Evolutionary conservation across 2,888 invertebrate species (phyloP).

Genomic region (Carterocephalus palaemon): DNA sequence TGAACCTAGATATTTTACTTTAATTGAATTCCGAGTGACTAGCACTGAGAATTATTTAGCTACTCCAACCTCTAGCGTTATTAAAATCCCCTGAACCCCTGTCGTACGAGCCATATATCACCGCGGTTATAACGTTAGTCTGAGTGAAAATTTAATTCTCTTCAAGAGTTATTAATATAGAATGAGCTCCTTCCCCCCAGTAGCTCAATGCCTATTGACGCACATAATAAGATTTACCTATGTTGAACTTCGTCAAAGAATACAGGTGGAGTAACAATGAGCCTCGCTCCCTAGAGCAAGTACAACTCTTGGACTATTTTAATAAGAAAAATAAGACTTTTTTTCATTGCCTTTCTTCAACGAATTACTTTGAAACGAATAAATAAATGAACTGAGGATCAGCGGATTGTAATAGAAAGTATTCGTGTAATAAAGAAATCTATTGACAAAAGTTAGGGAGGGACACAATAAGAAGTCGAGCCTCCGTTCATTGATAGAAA

Average conservation of each 20-base stretch:
- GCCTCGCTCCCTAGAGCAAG: constrained; percentile 48
- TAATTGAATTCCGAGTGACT: not conserved
- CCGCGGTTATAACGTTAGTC: constrained; percentile 12
- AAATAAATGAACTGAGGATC: constrained; percentile 70
- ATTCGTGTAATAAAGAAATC: constrained; percentile 69
- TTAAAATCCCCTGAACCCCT: constrained; percentile 6
- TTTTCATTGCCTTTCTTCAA: constrained; percentile 51
- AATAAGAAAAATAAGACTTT: constrained; percentile 63
- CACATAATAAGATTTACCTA: constrained; percentile 71
- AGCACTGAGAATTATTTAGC: not conserved
- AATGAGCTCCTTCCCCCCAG: constrained; percentile 58
- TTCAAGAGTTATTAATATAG: constrained; percentile 55
- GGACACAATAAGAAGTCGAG: constrained; percentile 59
- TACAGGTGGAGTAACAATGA: constrained; percentile 72
- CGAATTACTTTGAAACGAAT: constrained; percentile 71
- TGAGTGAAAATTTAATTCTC: constrained; percentile 32
- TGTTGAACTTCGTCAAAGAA: constrained; percentile 57
- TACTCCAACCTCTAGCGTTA: not conserved
- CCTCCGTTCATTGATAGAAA: constrained; percentile 43
- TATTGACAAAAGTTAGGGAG: constrained; percentile 70
- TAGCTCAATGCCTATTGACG: constrained; percentile 66
- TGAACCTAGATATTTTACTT: no score
- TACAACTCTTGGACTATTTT: constrained; percentile 68
- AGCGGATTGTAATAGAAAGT: constrained; percentile 72
- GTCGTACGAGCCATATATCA: constrained; percentile 5